Conservation (phyloP, 2,888 invertebrate genomes). For the Drosophila koepferae region DNA sequence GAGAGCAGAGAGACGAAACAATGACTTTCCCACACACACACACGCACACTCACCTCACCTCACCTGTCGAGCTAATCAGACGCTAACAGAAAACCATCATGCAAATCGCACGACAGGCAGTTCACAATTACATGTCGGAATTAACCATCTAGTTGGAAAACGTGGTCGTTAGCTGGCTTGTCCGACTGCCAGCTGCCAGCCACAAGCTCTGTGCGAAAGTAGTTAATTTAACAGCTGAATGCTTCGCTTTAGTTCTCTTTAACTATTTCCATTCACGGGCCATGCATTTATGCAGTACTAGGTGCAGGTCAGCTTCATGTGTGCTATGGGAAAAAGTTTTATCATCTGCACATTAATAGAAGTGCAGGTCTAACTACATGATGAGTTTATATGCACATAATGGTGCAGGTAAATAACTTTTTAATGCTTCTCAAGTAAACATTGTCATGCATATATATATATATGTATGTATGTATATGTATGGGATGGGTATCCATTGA, state of each 20-base stretch:
- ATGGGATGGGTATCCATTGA: too few species aligned
- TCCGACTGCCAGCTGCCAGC: background rate
- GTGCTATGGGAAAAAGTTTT: background rate
- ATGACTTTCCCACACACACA: background rate
- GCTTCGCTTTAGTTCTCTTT: background rate
- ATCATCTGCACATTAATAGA: background rate
- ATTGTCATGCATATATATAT: background rate
- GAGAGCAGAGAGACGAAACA: background rate
- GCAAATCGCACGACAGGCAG: constrained; percentile 35
- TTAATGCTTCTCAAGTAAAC: background rate
- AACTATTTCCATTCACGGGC: background rate
- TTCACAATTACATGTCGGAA: constrained; percentile 7
- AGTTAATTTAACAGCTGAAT: constrained; percentile 11
- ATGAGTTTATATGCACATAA: background rate
- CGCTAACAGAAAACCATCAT: constrained; percentile 28
- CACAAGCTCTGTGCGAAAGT: background rate
- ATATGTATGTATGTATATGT: background rate
- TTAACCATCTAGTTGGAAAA: constrained; percentile 17
- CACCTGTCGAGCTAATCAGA: constrained; percentile 34
- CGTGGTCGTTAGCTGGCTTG: background rate
- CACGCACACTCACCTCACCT: background rate
- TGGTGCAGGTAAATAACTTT: background rate
- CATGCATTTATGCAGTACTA: background rate
- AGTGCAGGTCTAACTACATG: background rate
- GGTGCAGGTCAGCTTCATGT: background rate